Base-by-base conservation (phyloP, 2,888 invertebrate genomes). In the Pyrgus malvae region DNA sequence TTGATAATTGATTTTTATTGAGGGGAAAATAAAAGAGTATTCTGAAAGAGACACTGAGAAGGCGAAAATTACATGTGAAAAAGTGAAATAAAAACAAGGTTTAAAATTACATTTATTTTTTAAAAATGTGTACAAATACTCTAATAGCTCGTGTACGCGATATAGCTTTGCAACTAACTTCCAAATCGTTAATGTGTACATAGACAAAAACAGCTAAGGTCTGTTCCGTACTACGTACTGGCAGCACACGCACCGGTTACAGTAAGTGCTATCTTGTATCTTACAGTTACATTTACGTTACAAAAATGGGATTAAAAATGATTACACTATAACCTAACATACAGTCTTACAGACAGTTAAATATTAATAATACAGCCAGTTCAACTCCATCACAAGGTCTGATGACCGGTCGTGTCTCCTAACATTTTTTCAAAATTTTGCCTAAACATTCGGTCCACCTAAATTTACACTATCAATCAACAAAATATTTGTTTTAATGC, bases 91-190 rank as follows among this genome's bases (percentile, higher is more conserved):
- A 48, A 29, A 48, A 29, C 25, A 38, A 49, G 8, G n/a, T 50
- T 51, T 57, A 58, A 63, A 62, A 60, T 59, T 64, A 61, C 61
- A 58, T 83, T 83, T 84, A 82, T 81, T 83, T 76, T 37, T 61
- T 74, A 69, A 82, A 85, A 85, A 78, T 74, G 86, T 86, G 85
- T 87, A 87, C 86, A 87, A 82, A 84, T 84, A 77, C 68, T 71
- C 77, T 81, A 81, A 50, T 69, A 80, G 82, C 78, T 74, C 71
- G 77, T 78, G 81, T 80, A 77, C 66, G 76, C 74, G 65, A 35
- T 38, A 71, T 72, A 76, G 72, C 71, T 68, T 57, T 58, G 14
- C 58, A 37, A 51, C 46, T 65, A 59, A 65, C 69, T 59, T 67
- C 12, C 63, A 56, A 5, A 12, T n/a, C 23, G 19, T 17, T 21